Evolutionary conservation across 30 jellyfish, hydroid and myxozoan species (phyloP).

Genomic region (Phacellophora camtschatica): DNA sequence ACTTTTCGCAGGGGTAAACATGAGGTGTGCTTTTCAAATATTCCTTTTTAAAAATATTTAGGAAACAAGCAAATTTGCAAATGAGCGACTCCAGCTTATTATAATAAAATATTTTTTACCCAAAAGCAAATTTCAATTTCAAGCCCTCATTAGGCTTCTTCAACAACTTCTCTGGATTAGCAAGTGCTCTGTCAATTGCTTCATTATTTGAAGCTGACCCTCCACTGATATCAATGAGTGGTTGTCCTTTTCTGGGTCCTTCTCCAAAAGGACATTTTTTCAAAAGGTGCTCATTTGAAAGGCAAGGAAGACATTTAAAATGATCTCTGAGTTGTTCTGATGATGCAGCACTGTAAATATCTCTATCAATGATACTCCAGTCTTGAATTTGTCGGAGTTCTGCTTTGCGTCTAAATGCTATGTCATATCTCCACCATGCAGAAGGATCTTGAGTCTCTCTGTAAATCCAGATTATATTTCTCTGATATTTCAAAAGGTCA

Average conservation of each 20-base stretch:
- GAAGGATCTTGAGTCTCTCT: slow-evolving; percentile 80
- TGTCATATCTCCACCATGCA: slow-evolving; percentile 97
- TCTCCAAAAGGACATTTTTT: slow-evolving; percentile 90
- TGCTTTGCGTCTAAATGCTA: slow-evolving; percentile 89
- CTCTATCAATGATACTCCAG: slow-evolving; percentile 88
- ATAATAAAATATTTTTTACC: too few relatives aligned
- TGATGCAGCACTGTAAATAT: slow-evolving; percentile 75
- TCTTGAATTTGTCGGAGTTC: slow-evolving; percentile 66
- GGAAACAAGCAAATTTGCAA: too few relatives aligned
- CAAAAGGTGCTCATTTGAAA: slow-evolving; percentile 65
- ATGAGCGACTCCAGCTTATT: too few relatives aligned
- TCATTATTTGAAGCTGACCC: slow-evolving; percentile 50
- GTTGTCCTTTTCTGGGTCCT: slow-evolving; percentile 4
- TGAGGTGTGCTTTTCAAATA: too few relatives aligned
- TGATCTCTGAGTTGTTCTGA: slow-evolving; percentile 67
- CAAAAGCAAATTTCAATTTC: slow-evolving; percentile 91
- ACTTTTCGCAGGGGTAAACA: too few relatives aligned
- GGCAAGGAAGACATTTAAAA: slow-evolving; percentile 67
- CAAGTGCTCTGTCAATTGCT: slow-evolving; percentile 81
- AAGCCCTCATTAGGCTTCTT: slow-evolving; percentile 86
- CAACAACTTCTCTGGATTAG: slow-evolving; percentile 87
- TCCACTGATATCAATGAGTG: slow-evolving; percentile 22
- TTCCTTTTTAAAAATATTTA: too few relatives aligned
- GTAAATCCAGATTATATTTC: slow-evolving; percentile 84
- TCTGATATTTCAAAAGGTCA: slow-evolving; percentile 60